Evolutionary conservation across 2,113 vertebrate genomes (phyloP).

Genomic region (Sakesphorus luctuosus): DNA sequence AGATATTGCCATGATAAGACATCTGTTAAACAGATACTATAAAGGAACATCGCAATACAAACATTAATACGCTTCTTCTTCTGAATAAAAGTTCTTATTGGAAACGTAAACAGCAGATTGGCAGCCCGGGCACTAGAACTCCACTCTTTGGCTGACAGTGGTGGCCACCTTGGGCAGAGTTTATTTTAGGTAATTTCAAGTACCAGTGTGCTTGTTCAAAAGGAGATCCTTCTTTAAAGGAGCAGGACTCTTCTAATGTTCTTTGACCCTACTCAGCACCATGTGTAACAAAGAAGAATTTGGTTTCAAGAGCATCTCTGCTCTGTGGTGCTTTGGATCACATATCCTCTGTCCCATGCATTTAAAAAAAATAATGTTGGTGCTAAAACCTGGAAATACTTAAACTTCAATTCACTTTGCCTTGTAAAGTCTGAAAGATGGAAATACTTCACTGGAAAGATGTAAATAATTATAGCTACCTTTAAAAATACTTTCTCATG

Average conservation of each 20-base stretch:
- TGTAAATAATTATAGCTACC: neutral
- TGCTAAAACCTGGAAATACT: neutral
- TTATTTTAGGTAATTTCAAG: neutral
- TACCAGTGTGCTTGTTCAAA: neutral
- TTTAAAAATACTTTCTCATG: conserved; percentile 21
- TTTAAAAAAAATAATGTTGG: neutral
- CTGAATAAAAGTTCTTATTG: neutral
- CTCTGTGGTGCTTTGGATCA: neutral
- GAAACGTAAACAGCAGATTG: neutral
- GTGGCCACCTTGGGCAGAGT: neutral
- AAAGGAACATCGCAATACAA: neutral
- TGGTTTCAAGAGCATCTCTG: neutral
- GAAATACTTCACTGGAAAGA: neutral
- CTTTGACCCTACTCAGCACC: neutral
- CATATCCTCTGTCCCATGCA: neutral
- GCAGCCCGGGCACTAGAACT: neutral
- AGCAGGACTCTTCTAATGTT: neutral
- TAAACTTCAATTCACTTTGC: neutral
- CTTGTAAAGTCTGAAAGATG: neutral
- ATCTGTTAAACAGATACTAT: conserved; percentile 3
- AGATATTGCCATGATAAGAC: neutral
- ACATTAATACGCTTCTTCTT: neutral
- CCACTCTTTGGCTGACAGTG: neutral
- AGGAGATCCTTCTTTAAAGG: neutral
- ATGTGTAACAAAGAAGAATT: neutral